Evolutionary conservation across 1,140 invertebrate genomes (phyloP).

Genomic region (Hyles vespertilio): DNA sequence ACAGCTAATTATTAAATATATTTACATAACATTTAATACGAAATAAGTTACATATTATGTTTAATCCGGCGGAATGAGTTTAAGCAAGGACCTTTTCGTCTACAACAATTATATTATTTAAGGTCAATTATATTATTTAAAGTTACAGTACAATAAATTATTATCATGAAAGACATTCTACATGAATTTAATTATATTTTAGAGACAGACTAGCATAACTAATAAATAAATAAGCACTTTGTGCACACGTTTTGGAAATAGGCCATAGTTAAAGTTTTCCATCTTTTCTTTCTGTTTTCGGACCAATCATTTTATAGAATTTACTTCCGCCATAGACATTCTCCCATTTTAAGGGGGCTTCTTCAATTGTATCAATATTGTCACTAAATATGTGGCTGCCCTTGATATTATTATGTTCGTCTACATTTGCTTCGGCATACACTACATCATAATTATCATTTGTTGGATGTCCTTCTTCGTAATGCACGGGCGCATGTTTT

Average conservation of each 20-base stretch:
- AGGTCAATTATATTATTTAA: no score
- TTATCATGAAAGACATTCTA: no score
- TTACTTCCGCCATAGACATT: constrained; percentile 20
- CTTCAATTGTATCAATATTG: constrained; percentile 13
- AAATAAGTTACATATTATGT: no score
- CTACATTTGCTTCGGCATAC: background rate
- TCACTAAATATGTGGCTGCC: background rate
- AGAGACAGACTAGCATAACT: background rate
- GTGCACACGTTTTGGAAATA: background rate
- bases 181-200: background rate
- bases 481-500: constrained; percentile 26
- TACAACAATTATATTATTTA: no score
- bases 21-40: no score
- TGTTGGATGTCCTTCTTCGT: constrained; percentile 9
- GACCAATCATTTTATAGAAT: background rate
- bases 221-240: background rate
- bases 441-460: constrained; percentile 14
- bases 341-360: constrained; percentile 18
- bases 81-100: no score
- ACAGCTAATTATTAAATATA: no score
- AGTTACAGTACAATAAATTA: no score
- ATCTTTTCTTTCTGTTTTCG: background rate
- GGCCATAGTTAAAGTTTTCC: background rate
- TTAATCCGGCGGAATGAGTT: no score
- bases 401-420: background rate